These are phyloP conservation scores for Monopterus albus DNA, from an alignment of 2,113 vertebrate genomes.

Conservation along the genomic window DNA sequence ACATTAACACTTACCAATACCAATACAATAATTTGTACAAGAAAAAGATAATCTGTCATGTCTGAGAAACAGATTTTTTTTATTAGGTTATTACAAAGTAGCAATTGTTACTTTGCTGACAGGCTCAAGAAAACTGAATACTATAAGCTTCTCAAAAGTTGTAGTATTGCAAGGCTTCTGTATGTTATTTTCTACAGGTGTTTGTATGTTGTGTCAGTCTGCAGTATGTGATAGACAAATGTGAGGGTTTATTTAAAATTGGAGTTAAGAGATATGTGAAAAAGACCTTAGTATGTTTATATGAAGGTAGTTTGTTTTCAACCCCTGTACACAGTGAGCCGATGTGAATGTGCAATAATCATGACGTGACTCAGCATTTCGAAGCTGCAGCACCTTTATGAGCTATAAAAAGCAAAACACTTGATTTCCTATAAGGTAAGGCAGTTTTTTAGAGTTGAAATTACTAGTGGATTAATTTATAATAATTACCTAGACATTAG, in stretches of 20 bases:
- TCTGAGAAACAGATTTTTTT: background rate
- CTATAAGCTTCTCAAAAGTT: background rate
- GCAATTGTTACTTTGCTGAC: background rate
- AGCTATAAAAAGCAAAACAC: background rate
- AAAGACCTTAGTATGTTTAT: background rate
- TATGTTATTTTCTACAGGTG: background rate
- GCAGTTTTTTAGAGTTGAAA: background rate
- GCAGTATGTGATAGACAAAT: background rate
- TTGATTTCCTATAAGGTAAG: background rate
- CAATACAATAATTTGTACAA: too few relatives aligned
- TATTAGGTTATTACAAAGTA: background rate
- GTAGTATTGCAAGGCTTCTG: background rate
- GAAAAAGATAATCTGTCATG: too few relatives aligned
- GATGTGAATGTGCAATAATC: slow-evolving; percentile 28
- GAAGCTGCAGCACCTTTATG: background rate
- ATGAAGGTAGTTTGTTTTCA: slow-evolving; percentile 4
- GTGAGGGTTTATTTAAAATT: background rate
- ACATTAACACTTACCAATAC: background rate
- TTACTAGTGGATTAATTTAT: too few relatives aligned
- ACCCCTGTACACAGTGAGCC: slow-evolving; percentile 33
- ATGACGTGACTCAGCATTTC: slow-evolving; percentile 33
- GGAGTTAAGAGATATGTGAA: background rate
- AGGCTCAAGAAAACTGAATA: background rate
- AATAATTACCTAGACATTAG: too few relatives aligned
- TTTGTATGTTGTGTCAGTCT: background rate